Conservation (phyloP, 2,888 invertebrate genomes). For the Scaptomyza flava region DNA sequence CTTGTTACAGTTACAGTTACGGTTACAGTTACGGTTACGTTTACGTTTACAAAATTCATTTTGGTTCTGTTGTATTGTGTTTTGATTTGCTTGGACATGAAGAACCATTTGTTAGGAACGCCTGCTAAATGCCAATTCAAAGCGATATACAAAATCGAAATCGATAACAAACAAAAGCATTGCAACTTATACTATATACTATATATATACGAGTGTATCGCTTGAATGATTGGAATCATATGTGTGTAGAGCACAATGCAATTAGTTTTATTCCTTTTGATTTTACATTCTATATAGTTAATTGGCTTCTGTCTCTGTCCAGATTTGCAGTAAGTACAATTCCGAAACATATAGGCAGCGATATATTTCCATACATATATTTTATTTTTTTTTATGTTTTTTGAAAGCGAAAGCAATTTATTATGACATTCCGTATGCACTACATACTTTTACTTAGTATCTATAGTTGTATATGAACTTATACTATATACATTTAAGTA, state of each 20-base stretch:
- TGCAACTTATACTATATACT: no score
- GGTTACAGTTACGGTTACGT: conserved; percentile 20
- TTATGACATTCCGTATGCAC: conserved; percentile 35
- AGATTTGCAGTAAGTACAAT: conserved; percentile 55
- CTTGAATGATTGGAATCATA: no score
- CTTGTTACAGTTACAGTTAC: conserved; percentile 11
- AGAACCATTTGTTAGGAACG: conserved; percentile 50
- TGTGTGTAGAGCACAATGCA: no score
- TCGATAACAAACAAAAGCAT: conserved; percentile 4
- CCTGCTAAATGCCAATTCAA: conserved; percentile 36
- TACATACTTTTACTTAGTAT: conserved; percentile 15
- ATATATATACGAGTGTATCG: no score
- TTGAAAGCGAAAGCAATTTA: conserved; percentile 55
- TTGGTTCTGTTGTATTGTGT: conserved; percentile 19
- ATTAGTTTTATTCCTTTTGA: no score
- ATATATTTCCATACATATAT: not conserved
- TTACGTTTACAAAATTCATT: conserved; percentile 34
- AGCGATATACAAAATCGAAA: conserved; percentile 15
- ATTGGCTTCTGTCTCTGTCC: conserved; percentile 26
- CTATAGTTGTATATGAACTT: conserved; percentile 37
- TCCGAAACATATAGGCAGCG: conserved; percentile 53
- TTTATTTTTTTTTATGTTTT: conserved; percentile 1
- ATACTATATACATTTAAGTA: conserved; percentile 6
- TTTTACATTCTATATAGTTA: conserved; percentile 19
- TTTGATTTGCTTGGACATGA: conserved; percentile 22